Evolutionary conservation across 64 coral and sea anemone genomes (phyloP).

Genomic region (Trachythela sp.): DNA sequence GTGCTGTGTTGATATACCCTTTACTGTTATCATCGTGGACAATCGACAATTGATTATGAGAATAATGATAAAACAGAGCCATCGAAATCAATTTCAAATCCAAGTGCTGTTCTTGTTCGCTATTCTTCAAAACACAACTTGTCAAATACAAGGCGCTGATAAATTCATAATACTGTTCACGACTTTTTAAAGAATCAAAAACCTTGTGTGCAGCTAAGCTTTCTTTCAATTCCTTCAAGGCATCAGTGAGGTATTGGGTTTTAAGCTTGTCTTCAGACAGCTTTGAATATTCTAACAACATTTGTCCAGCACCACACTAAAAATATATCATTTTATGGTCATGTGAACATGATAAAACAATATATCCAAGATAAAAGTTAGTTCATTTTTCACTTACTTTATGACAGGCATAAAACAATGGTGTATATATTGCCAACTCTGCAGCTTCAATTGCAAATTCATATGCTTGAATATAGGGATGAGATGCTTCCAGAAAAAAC

Average conservation of each 20-base stretch:
- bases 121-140: slow-evolving; percentile 33
- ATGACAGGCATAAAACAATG: slow-evolving; percentile 4
- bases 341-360: not conserved
- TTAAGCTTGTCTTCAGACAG: slow-evolving; percentile 25
- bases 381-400: not conserved
- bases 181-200: slow-evolving; percentile 64
- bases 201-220: slow-evolving; percentile 76
- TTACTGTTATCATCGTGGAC: not conserved
- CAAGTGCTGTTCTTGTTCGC: slow-evolving; percentile 6
- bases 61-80: not conserved
- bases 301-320: slow-evolving; percentile 64
- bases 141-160: slow-evolving; percentile 63
- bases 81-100: not conserved
- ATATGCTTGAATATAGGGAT: slow-evolving; percentile 76
- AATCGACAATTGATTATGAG: not conserved
- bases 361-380: not conserved
- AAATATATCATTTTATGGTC: not conserved
- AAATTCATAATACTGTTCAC: slow-evolving; percentile 78
- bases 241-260: slow-evolving; percentile 44
- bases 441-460: slow-evolving; percentile 53
- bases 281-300: slow-evolving; percentile 68
- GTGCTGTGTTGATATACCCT: not conserved
- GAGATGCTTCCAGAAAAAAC: slow-evolving; percentile 44
- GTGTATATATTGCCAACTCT: not conserved
- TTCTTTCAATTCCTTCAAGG: slow-evolving; percentile 69